Base-by-base conservation (phyloP, 2,113 vertebrate genomes). In the Pachyramphus minor region DNA sequence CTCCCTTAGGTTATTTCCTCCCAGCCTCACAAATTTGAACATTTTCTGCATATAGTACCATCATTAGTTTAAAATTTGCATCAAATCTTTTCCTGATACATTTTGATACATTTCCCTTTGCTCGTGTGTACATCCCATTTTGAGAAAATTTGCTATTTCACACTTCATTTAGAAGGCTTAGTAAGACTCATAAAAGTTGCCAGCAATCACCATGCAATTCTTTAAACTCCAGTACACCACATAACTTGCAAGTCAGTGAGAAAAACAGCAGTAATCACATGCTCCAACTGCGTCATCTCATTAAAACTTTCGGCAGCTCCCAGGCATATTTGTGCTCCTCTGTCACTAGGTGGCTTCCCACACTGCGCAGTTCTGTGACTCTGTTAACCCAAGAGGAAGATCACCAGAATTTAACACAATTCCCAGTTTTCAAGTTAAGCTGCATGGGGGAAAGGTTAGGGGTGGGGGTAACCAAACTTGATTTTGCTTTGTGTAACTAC, bases 261-360 rank as follows among this genome's bases (percentile, higher is more conserved):
- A 49, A 93, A 86, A 95, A 77, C 86, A 96, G 83, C 5, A 4
- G 17, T 9, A 33, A 86, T 93, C 90, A 95, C 92, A 95, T 81
- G 92, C 73, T 96, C 68, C 33, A 81, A 25, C 83, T 97, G 96
- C 93, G 80, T 96, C 95, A 95, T 50, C 79, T 58, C 31, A 14
- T 84, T 83, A 86, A 88, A 94, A 83, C 67, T 66, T 74, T 90
- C 88, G 92, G 76, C 90, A 84, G 83, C 86, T 93, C 55, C 55
- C 64, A 49, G 64, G 72, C 94, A 95, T 93, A 22, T 81, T 94
- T 96, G 88, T 95, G 56, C 86, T 95, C 7, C 76, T 77, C 81
- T 1, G 24, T 95, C 96, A 95, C 90, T 89, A 92, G 92, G 94
- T 95, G 95, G 88, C 94, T 97, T 94, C 96, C 92, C 96, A 30